Percentiles rank a stretch among this genome's conserved stretches.
Evolutionary conservation across 2,797 vertebrate species (phyloP).

Genomic region (Scolopax bukidnonensis): DNA sequence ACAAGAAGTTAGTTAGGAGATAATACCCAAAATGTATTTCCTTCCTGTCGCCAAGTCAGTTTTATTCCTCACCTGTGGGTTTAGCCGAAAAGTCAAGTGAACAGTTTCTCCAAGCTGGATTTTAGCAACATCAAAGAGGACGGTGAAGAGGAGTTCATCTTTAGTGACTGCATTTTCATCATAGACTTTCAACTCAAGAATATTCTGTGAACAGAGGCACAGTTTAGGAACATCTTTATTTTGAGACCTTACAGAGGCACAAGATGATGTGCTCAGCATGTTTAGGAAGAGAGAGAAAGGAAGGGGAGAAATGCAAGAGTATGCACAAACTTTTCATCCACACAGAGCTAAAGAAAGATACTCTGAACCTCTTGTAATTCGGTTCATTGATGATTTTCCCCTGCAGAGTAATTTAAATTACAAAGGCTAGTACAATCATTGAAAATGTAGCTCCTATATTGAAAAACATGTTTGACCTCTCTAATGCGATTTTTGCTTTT

Average conservation of each 20-base stretch:
- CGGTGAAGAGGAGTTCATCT: constrained; percentile 75
- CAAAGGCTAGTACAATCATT: neutral
- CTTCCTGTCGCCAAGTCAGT: neutral
- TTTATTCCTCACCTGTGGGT: constrained; percentile 72
- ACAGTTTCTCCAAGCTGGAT: constrained; percentile 77
- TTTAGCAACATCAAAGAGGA: constrained; percentile 82
- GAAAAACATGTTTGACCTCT: neutral
- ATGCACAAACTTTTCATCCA: neutral
- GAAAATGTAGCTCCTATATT: neutral
- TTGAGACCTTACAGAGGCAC: neutral
- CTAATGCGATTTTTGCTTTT: neutral
- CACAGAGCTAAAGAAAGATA: neutral
- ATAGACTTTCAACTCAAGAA: constrained; percentile 83
- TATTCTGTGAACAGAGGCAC: constrained; percentile 76
- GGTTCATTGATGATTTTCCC: neutral
- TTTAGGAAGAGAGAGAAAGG: neutral
- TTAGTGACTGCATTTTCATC: constrained; percentile 74
- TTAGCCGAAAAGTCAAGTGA: constrained; percentile 75
- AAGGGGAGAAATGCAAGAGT: neutral
- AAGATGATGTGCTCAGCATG: neutral
- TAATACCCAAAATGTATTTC: neutral
- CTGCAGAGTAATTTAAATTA: neutral
- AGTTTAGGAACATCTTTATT: neutral
- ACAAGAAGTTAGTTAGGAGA: neutral
- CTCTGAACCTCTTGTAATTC: neutral